Evolutionary conservation across 2,113 vertebrate genomes (phyloP).

Genomic region (Glaucomys volans): DNA sequence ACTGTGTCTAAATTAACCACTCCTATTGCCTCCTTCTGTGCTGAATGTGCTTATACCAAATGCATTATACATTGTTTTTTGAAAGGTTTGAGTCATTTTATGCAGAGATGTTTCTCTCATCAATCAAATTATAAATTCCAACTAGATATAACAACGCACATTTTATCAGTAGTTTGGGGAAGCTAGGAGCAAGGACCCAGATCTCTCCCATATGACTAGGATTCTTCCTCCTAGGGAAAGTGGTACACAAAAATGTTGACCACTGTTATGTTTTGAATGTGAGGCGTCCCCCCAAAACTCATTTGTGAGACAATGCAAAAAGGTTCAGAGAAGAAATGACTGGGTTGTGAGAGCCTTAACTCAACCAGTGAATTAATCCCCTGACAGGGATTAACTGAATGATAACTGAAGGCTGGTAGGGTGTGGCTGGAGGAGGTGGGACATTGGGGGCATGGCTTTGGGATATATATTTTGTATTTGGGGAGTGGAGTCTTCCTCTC

Average conservation of each 20-base stretch:
- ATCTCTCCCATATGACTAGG: background rate
- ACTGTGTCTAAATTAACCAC: constrained; percentile 59
- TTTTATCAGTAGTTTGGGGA: constrained; percentile 30
- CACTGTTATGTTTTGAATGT: no score
- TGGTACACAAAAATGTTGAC: background rate
- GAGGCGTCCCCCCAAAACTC: no score
- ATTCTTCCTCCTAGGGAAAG: background rate
- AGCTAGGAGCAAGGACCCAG: background rate
- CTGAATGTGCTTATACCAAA: constrained; percentile 45
- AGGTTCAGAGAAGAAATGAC: no score
- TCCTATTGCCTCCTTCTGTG: constrained; percentile 51
- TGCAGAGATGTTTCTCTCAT: constrained; percentile 48
- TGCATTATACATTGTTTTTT: constrained; percentile 57
- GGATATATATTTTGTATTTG: no score
- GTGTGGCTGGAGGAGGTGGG: no score
- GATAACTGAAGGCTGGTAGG: no score
- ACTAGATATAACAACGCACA: constrained; percentile 5
- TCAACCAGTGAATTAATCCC: no score
- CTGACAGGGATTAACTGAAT: no score
- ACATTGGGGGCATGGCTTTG: no score
- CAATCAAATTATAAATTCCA: constrained; percentile 59
- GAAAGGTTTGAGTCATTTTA: constrained; percentile 59
- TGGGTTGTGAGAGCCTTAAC: no score
- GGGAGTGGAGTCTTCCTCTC: no score
- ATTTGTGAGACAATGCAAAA: no score